Conservation (phyloP, 2,113 vertebrate species). For the Vulpes lagopus region DNA sequence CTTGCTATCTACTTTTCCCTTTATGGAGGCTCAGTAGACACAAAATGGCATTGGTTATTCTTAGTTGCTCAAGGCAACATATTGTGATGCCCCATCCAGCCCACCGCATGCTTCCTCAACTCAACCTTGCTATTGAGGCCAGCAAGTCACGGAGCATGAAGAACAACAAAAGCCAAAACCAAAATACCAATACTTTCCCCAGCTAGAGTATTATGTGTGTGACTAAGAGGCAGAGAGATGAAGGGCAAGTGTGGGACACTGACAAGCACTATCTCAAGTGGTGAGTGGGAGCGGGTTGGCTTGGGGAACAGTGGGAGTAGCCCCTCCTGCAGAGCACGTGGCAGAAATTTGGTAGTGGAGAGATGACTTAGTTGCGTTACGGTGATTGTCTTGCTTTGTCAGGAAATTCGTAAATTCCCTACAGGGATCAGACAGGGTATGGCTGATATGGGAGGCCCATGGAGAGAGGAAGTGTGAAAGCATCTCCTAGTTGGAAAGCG, state of each 20-base stretch:
- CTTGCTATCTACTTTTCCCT: background rate
- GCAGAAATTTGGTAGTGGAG: background rate
- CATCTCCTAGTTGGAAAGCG: background rate
- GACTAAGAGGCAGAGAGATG: background rate
- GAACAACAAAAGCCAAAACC: background rate
- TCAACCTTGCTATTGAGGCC: background rate
- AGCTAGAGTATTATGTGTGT: background rate
- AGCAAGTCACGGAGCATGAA: background rate
- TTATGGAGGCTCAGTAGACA: background rate
- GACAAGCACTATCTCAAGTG: background rate
- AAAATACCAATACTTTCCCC: background rate
- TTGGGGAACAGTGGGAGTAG: background rate
- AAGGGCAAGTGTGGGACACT: background rate
- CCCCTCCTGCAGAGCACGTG: background rate
- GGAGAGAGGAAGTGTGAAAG: background rate
- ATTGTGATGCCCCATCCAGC: background rate
- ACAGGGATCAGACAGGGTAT: background rate
- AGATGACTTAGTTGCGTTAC: background rate
- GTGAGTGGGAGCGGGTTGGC: background rate
- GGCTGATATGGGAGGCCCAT: background rate
- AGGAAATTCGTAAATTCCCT: background rate
- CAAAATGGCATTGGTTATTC: no score
- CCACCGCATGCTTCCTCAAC: background rate
- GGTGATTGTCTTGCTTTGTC: background rate
- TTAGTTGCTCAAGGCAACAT: background rate